phyloP scores from a whole-genome alignment of 2,888 invertebrate genomes.

The Dioctria rufipes region DNA sequence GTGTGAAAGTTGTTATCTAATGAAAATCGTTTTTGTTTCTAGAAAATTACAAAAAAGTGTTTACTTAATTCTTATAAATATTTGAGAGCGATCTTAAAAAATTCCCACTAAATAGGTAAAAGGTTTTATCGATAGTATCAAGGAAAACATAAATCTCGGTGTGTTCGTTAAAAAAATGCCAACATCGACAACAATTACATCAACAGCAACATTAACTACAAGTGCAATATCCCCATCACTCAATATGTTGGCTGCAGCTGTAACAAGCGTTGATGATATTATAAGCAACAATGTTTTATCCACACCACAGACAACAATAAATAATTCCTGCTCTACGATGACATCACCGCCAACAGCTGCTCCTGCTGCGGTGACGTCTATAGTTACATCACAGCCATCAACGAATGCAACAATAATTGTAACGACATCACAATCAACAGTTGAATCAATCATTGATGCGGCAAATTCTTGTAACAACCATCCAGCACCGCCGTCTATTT shows the following conservation, averaged over 20 bases:
- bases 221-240: slow-evolving; percentile 6
- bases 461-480: slow-evolving; percentile 54
- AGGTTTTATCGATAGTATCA: background rate
- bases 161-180: slow-evolving; percentile 41
- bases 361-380: slow-evolving; percentile 31
- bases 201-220: slow-evolving; percentile 37
- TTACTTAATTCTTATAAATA: slow-evolving; percentile 20
- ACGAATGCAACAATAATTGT: slow-evolving; percentile 22
- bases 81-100: slow-evolving; percentile 33
- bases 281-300: slow-evolving; percentile 52
- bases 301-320: slow-evolving; percentile 36
- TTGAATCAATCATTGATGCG: slow-evolving; percentile 54
- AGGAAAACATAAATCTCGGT: slow-evolving; percentile 12
- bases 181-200: slow-evolving; percentile 46
- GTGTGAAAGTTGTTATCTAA: slow-evolving; percentile 21
- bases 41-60: slow-evolving; percentile 36
- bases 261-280: slow-evolving; percentile 54
- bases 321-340: slow-evolving; percentile 43
- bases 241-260: slow-evolving; percentile 54
- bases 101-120: background rate
- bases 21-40: slow-evolving; percentile 29
- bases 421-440: slow-evolving; percentile 49
- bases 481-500: slow-evolving; percentile 55
- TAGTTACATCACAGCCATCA: slow-evolving; percentile 47
- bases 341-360: slow-evolving; percentile 21